Conservation (phyloP, 1,140 invertebrate genomes). For the Parasteatoda tepidariorum region DNA sequence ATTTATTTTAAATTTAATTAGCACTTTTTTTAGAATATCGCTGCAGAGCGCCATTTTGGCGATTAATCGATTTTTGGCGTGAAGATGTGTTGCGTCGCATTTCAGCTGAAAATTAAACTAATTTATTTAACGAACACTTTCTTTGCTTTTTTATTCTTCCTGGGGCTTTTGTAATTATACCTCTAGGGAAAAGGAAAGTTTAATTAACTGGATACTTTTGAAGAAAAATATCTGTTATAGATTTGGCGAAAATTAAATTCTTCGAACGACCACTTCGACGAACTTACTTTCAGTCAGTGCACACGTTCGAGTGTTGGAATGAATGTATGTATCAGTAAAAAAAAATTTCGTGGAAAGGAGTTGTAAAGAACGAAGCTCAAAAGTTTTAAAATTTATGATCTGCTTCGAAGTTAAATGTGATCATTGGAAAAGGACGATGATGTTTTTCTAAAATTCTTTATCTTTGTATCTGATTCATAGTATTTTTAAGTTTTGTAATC, state of each 20-base stretch:
- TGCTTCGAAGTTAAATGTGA: background rate
- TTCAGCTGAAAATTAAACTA: background rate
- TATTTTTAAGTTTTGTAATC: no score
- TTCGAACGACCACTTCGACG: background rate
- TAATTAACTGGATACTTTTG: background rate
- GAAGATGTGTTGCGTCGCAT: background rate
- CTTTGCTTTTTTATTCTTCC: background rate
- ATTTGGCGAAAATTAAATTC: background rate
- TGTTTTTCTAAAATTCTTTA: no score
- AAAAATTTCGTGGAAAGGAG: background rate
- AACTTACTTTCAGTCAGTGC: background rate
- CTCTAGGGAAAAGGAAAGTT: slow-evolving; percentile 10
- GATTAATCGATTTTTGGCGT: background rate
- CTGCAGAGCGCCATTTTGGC: background rate
- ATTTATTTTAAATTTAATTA: background rate
- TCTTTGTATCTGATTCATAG: no score
- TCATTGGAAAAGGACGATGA: background rate
- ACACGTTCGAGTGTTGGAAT: background rate
- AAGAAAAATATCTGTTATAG: slow-evolving; percentile 14
- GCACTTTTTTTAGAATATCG: background rate
- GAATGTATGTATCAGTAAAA: no score
- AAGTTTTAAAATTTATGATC: slow-evolving; percentile 10
- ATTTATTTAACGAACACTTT: background rate
- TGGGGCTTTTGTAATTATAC: background rate
- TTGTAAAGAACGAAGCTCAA: background rate